Evolutionary conservation across 2,113 vertebrate genomes (phyloP).

Genomic region (Chinchilla lanigera): DNA sequence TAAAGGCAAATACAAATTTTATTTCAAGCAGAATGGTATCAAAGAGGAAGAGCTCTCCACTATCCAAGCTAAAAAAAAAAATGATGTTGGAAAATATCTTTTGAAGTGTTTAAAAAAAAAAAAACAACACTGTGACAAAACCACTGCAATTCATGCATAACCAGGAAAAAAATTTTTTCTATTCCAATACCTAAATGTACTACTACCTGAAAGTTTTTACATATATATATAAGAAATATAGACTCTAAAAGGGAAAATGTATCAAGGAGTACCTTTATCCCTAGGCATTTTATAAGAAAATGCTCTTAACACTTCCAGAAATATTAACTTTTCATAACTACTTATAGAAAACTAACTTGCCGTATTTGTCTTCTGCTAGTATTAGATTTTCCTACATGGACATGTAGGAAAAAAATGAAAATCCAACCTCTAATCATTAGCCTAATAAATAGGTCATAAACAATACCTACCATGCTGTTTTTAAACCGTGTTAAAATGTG

Average conservation of each 20-base stretch:
- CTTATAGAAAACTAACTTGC: not conserved
- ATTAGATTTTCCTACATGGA: not conserved
- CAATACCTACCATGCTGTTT: not conserved
- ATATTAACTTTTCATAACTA: conserved; percentile 10
- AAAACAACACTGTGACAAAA: conserved; percentile 31
- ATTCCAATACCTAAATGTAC: not conserved
- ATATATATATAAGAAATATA: not conserved
- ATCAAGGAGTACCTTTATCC: not conserved
- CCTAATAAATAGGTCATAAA: not conserved
- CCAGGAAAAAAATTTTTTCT: conserved; percentile 30
- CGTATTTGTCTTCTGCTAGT: conserved; percentile 11
- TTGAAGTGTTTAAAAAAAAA: conserved; percentile 38
- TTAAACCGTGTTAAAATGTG: not conserved
- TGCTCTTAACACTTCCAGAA: conserved; percentile 43
- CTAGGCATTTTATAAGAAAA: conserved; percentile 40
- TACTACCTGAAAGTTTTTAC: not conserved
- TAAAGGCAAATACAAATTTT: conserved; percentile 53
- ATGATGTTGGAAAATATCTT: not conserved
- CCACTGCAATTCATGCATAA: not conserved
- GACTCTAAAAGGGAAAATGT: not conserved
- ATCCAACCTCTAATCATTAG: conserved; percentile 23
- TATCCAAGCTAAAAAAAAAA: conserved; percentile 39
- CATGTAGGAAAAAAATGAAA: conserved; percentile 51
- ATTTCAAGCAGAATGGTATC: conserved; percentile 39
- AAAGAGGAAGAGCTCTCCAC: conserved; percentile 30